These are phyloP conservation scores for Struthio camelus DNA, from an alignment of 2,113 vertebrate genomes.

Conservation along the genomic window DNA sequence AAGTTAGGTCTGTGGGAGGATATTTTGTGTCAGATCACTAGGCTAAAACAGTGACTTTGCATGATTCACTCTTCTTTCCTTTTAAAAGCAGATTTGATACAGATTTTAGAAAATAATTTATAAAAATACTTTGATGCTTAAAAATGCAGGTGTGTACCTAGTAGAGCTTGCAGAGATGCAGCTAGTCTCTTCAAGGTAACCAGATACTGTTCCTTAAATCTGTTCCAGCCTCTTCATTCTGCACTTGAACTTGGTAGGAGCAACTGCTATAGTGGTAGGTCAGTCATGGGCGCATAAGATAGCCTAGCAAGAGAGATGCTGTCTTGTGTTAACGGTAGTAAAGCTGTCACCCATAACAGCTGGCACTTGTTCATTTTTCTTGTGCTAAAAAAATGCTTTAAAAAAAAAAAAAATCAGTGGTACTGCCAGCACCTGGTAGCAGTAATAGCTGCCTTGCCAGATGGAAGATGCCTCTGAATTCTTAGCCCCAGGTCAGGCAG, in stretches of 20 bases:
- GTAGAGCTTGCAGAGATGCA: background rate
- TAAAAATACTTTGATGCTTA: background rate
- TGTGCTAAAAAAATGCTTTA: background rate
- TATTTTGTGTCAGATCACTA: constrained; percentile 23
- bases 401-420: background rate
- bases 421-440: background rate
- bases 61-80: constrained; percentile 34
- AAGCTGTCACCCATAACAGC: background rate
- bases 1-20: constrained; percentile 39
- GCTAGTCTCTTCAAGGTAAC: background rate
- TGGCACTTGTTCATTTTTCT: background rate
- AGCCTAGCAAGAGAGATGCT: background rate
- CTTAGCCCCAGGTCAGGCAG: background rate
- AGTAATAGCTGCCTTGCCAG: background rate
- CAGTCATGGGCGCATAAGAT: background rate
- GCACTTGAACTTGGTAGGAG: background rate
- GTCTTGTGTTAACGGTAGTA: background rate
- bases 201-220: background rate
- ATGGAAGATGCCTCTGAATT: background rate
- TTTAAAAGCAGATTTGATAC: constrained; percentile 1
- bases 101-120: background rate
- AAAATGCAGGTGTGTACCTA: background rate
- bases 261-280: background rate
- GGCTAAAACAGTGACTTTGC: constrained; percentile 16
- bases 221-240: background rate